Conservation (phyloP, 1,140 invertebrate genomes). For the Ceratosolen fusciceps region DNA sequence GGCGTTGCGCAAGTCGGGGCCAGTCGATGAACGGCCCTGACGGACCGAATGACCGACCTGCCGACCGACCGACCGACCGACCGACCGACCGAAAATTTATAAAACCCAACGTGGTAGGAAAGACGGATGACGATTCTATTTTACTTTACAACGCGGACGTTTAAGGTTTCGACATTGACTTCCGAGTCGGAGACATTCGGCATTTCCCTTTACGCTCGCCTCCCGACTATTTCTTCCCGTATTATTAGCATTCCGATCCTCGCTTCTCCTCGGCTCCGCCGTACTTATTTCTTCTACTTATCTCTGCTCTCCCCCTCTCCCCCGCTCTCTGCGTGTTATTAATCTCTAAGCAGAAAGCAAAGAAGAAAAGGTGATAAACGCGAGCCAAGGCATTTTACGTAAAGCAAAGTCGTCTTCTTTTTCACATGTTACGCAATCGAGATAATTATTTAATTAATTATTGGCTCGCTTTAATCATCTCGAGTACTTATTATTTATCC, state of each 20-base stretch:
- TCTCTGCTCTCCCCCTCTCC: too few relatives aligned
- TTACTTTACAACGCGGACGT: constrained; percentile 19
- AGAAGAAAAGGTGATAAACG: too few relatives aligned
- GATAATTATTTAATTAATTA: not conserved
- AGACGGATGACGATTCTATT: constrained; percentile 31
- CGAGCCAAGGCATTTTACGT: not conserved
- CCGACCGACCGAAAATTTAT: constrained; percentile 17
- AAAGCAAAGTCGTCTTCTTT: not conserved
- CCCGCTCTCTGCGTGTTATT: too few relatives aligned
- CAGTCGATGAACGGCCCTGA: constrained; percentile 44
- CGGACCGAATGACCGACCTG: constrained; percentile 20
- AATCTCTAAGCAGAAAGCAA: too few relatives aligned
- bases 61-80: too few relatives aligned
- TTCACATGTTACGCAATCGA: not conserved
- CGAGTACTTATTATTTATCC: not conserved
- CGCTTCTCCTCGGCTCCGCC: not conserved
- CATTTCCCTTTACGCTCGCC: not conserved
- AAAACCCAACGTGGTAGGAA: not conserved
- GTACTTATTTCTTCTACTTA: too few relatives aligned
- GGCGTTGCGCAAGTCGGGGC: constrained; percentile 22
- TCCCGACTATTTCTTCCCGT: not conserved
- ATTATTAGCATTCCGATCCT: not conserved
- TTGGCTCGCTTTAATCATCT: not conserved
- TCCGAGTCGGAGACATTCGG: constrained; percentile 18
- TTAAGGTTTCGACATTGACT: constrained; percentile 31